Percentiles rank a stretch among this genome's conserved stretches.
These are phyloP conservation scores for Tipula confusa DNA, from an alignment of 2,888 invertebrate species.

Conservation along the genomic window DNA sequence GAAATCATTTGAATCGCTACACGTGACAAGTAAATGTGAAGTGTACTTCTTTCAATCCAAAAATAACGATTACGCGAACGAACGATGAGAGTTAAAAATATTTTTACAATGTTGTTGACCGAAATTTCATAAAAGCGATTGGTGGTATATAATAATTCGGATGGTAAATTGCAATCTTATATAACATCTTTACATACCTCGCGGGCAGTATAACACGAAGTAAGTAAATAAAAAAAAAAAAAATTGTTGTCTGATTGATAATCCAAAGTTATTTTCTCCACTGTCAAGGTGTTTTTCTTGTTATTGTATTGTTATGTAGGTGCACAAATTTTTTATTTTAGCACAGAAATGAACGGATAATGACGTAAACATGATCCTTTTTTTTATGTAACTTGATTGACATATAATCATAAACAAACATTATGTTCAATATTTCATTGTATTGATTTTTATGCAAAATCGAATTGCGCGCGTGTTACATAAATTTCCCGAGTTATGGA, in stretches of 20 bases:
- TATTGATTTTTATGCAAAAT: not conserved
- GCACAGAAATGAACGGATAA: no score
- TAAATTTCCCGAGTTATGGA: not conserved
- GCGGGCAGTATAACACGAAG: not conserved
- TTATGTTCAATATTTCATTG: not conserved
- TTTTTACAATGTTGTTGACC: not conserved
- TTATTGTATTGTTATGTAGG: not conserved
- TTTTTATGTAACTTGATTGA: not conserved
- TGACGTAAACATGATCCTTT: not conserved
- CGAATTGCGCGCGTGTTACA: not conserved
- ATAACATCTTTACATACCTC: not conserved
- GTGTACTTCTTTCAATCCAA: not conserved
- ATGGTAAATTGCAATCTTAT: not conserved
- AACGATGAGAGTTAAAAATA: not conserved
- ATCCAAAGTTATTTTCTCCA: not conserved
- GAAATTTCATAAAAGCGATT: not conserved
- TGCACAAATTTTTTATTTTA: no score
- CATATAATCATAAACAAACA: not conserved
- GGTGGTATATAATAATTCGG: not conserved
- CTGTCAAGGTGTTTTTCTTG: not conserved
- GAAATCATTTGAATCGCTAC: no score
- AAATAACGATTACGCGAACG: not conserved
- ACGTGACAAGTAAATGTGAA: not conserved
- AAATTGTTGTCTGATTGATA: not conserved
- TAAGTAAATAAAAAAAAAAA: not conserved